Evolutionary conservation across 2,888 invertebrate genomes (phyloP), one percentile per base, ranked within the genome.

Genomic region (Troilus luridus): DNA sequence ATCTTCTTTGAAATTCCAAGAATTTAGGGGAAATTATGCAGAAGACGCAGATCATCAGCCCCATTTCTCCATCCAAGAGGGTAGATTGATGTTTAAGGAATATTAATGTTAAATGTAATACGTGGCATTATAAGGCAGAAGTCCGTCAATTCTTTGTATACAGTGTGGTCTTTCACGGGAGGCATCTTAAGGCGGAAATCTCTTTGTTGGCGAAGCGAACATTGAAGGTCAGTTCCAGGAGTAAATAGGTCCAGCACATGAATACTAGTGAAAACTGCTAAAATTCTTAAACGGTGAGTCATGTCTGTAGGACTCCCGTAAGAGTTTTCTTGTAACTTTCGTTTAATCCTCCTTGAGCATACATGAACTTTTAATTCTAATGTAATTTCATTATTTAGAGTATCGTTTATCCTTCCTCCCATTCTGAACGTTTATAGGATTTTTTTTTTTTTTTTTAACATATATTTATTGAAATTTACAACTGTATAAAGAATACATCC

Each of bases 91-190:
- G 85, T 85, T 85, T 54, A 56, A 58, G 56, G 56, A 85, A 85
- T 85, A 85, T 85, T 56, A 85, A 85, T 85, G 85, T 85, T 85
- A 85, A 85, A 85, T 85, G 85, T 85, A 85, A 85, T 56, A 85
- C 85, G 85, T 85, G 85, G 56, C 85, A 85, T 85, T 85, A 85
- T 85, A 58, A 58, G 10, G 85, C 85, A 85, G n/a, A 85, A 85
- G n/a, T 56, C 21, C 14, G 1, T 5, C 56, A 12, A 9, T n/a
- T n/a, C 56, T 56, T 85, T 85, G 21, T 85, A 12, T n/a, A 11
- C 1, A n/a, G 6, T 0, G 56, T 0, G 85, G n/a, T 54, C 85
- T 85, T 85, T 58, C 85, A 85, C 5, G 19, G 85, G 56, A 41
- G 56, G n/a, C 56, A 85, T 85, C 85, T 85, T 58, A 54, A 85